phyloP scores from a whole-genome alignment of 2,888 invertebrate genomes.

The Aricia artaxerxes region DNA sequence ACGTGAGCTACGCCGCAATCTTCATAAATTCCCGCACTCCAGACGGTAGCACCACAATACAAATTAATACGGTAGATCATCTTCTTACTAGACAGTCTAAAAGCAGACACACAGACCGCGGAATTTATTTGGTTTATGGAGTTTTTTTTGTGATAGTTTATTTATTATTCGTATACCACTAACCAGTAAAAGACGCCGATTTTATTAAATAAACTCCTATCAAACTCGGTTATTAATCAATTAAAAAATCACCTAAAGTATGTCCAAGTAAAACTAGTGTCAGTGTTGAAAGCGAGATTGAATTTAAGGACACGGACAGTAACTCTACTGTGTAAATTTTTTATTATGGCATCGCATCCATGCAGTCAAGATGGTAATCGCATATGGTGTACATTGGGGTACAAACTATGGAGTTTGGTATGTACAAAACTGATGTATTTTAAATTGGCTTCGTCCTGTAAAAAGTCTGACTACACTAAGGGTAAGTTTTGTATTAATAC shows the following conservation, averaged over 20 bases:
- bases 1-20: slow-evolving; percentile 32
- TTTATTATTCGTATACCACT: too few relatives aligned
- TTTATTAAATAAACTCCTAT: too few relatives aligned
- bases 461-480: too few relatives aligned
- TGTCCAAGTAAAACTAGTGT: too few relatives aligned
- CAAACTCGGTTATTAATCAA: too few relatives aligned
- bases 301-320: not conserved
- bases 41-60: not conserved
- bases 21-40: slow-evolving; percentile 31
- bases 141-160: too few relatives aligned
- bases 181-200: too few relatives aligned
- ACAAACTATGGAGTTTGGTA: not conserved
- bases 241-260: too few relatives aligned
- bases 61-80: not conserved
- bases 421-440: not conserved
- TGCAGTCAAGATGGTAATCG: not conserved
- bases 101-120: too few relatives aligned
- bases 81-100: not conserved
- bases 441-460: not conserved
- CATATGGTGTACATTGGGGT: not conserved
- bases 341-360: not conserved
- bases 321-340: not conserved
- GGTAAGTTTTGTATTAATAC: too few relatives aligned
- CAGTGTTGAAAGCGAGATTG: not conserved
- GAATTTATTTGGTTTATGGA: too few relatives aligned